Evolutionary conservation across 2,113 vertebrate genomes (phyloP).

Genomic region (Girardinichthys multiradiatus): DNA sequence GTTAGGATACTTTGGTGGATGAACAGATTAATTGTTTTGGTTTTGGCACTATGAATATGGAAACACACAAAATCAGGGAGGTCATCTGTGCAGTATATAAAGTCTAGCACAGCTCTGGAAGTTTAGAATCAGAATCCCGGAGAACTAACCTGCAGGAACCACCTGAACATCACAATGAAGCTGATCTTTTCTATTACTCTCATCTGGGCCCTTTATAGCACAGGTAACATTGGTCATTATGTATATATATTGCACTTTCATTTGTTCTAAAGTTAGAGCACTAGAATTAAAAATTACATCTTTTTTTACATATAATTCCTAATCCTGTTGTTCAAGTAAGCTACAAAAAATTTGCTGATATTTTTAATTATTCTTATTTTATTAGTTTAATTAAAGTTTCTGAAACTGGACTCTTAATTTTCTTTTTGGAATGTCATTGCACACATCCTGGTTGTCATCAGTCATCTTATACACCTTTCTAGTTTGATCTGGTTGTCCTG

Average conservation of each 20-base stretch:
- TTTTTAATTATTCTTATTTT: too few relatives aligned
- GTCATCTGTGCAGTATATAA: not conserved
- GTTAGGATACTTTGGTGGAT: not conserved
- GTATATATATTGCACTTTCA: not conserved
- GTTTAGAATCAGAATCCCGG: not conserved
- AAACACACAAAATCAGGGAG: not conserved
- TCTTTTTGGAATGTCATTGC: too few relatives aligned
- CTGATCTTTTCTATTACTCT: slow-evolving; percentile 28
- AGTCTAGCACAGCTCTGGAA: not conserved
- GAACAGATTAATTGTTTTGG: not conserved
- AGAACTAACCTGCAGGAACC: not conserved
- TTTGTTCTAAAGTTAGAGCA: not conserved
- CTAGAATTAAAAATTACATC: too few relatives aligned
- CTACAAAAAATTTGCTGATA: too few relatives aligned
- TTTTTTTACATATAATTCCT: not conserved
- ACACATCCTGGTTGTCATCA: too few relatives aligned
- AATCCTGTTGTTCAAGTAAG: not conserved
- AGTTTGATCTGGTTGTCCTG: too few relatives aligned
- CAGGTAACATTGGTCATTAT: not conserved
- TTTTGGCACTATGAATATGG: not conserved
- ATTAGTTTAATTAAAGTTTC: too few relatives aligned
- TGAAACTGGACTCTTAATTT: too few relatives aligned
- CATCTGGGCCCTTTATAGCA: not conserved
- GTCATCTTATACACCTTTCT: too few relatives aligned
- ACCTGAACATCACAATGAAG: slow-evolving; percentile 15